These are phyloP conservation scores for Hirundo rustica DNA, from an alignment of 2,797 vertebrate genomes.

Conservation along the genomic window DNA sequence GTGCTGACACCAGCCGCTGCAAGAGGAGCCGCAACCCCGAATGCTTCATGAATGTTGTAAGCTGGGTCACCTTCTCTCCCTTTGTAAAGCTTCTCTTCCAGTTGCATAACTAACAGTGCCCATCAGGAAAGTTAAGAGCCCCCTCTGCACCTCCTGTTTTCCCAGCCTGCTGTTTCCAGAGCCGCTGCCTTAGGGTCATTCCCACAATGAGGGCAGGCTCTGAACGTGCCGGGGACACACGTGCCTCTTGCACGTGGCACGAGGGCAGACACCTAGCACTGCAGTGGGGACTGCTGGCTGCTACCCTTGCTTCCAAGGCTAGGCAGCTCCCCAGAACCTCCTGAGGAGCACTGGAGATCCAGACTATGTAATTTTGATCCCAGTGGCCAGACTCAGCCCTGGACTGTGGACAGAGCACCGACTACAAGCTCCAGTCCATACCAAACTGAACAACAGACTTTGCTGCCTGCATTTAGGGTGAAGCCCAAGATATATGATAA, in stretches of 20 bases:
- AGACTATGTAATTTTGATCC: not conserved
- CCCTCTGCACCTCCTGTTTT: not conserved
- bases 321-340: not conserved
- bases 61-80: not conserved
- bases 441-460: not conserved
- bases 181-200: not conserved
- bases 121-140: not conserved
- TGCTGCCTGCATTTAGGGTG: not conserved
- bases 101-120: not conserved
- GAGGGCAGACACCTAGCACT: not conserved
- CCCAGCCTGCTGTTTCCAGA: not conserved
- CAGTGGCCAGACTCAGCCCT: not conserved
- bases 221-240: not conserved
- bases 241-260: not conserved
- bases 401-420: not conserved
- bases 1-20: not conserved
- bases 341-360: not conserved
- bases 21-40: not conserved
- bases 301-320: not conserved
- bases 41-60: slow-evolving; percentile 57
- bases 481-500: not conserved
- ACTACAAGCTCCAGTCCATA: not conserved
- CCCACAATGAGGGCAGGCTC: rapidly evolving
- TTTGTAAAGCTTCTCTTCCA: not conserved
- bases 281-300: not conserved